Conservation (phyloP, 2,888 invertebrate genomes). For the Anagyrus pseudococci region DNA sequence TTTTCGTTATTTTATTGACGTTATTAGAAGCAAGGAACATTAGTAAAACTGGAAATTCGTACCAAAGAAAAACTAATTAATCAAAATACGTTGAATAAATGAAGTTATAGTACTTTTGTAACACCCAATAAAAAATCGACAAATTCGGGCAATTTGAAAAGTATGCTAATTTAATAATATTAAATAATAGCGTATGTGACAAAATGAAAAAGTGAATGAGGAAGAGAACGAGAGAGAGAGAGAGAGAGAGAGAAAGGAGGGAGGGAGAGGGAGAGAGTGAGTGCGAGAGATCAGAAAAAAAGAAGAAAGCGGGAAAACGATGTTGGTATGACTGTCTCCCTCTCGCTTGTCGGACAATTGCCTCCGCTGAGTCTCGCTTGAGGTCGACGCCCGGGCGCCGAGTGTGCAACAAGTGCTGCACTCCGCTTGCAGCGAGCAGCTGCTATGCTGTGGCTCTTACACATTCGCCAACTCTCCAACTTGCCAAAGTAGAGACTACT, state of each 20-base stretch:
- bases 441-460: slow-evolving; percentile 5
- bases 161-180: too few relatives aligned
- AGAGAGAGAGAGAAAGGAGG: background rate
- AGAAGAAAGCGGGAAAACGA: slow-evolving; percentile 5
- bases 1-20: too few relatives aligned
- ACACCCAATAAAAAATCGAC: too few relatives aligned
- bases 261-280: too few relatives aligned
- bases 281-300: slow-evolving; percentile 1
- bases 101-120: too few relatives aligned
- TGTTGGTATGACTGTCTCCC: slow-evolving; percentile 24
- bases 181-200: too few relatives aligned
- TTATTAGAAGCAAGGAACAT: too few relatives aligned
- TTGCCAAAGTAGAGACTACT: slow-evolving; percentile 17
- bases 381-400: slow-evolving; percentile 61
- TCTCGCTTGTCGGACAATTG: slow-evolving; percentile 14
- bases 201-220: too few relatives aligned
- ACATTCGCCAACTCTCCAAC: slow-evolving; percentile 10
- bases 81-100: too few relatives aligned
- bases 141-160: too few relatives aligned
- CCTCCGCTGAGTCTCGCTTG: slow-evolving; percentile 41
- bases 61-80: too few relatives aligned
- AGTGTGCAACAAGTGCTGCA: slow-evolving; percentile 57
- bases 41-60: too few relatives aligned
- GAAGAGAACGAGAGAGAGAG: background rate
- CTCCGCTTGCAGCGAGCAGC: slow-evolving; percentile 8